phyloP scores from a whole-genome alignment of 2,797 vertebrate genomes.

The Neosilurus hyrtlii region DNA sequence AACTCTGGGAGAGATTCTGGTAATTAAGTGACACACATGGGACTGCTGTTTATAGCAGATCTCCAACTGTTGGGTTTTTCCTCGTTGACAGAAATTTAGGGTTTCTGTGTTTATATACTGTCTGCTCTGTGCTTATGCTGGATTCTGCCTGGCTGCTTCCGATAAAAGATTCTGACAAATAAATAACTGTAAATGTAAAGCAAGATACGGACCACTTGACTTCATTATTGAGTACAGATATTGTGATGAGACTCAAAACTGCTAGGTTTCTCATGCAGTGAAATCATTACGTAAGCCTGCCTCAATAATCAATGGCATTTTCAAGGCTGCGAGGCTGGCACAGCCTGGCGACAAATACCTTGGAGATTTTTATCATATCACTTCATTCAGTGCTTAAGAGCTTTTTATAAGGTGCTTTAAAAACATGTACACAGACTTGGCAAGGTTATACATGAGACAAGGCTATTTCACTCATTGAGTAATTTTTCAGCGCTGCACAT shows the following conservation, averaged over 20 bases:
- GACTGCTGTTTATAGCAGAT: background rate
- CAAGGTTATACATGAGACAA: background rate
- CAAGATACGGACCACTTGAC: too few species aligned
- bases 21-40: background rate
- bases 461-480: background rate
- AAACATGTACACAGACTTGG: background rate
- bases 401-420: background rate
- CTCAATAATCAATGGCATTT: constrained; percentile 9
- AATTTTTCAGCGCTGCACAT: too few species aligned
- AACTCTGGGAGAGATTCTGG: background rate
- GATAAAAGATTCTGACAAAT: background rate
- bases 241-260: background rate
- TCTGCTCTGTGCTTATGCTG: background rate
- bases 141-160: background rate
- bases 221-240: background rate
- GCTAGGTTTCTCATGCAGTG: background rate
- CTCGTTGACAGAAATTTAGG: background rate
- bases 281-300: background rate
- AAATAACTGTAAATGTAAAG: constrained; percentile 5
- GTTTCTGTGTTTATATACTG: background rate
- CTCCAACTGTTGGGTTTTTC: background rate
- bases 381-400: background rate
- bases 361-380: background rate
- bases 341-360: constrained; percentile 1
- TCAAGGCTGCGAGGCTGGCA: background rate